Evolutionary conservation across 2,113 vertebrate species (phyloP).

Genomic region (Carassius carassius): DNA sequence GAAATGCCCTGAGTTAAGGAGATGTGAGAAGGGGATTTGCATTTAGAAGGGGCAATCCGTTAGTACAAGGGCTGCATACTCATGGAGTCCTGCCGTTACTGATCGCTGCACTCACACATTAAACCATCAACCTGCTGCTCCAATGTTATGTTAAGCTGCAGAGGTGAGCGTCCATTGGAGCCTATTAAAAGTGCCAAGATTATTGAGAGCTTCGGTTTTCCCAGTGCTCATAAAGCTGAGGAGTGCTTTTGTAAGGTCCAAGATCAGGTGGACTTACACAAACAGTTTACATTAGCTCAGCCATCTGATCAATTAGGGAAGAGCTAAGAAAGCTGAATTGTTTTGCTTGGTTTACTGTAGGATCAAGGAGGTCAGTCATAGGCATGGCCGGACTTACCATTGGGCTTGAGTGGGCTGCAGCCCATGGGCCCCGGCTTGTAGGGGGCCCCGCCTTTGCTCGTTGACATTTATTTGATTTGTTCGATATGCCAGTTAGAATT

Average conservation of each 20-base stretch:
- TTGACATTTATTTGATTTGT: too few relatives aligned
- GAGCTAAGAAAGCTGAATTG: not conserved
- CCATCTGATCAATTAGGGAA: slow-evolving; percentile 29
- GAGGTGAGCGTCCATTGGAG: slow-evolving; percentile 28
- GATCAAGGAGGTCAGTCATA: not conserved
- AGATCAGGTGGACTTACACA: slow-evolving; percentile 11
- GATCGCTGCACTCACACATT: slow-evolving; percentile 25
- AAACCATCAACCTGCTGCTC: slow-evolving; percentile 47
- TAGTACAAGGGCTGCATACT: slow-evolving; percentile 65
- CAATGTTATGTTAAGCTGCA: slow-evolving; percentile 32
- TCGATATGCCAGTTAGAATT: too few relatives aligned
- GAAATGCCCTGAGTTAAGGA: slow-evolving; percentile 58
- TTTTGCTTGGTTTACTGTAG: not conserved
- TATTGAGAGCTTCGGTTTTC: slow-evolving; percentile 25
- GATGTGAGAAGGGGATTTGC: slow-evolving; percentile 69
- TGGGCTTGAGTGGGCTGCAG: too few relatives aligned
- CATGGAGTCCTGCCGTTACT: slow-evolving; percentile 43
- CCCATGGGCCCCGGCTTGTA: too few relatives aligned
- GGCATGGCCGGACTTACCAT: too few relatives aligned
- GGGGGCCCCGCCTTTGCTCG: too few relatives aligned
- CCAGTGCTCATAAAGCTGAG: slow-evolving; percentile 5
- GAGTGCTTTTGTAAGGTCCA: slow-evolving; percentile 2
- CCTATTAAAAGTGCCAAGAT: slow-evolving; percentile 36
- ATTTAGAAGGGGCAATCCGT: slow-evolving; percentile 62
- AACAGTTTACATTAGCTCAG: slow-evolving; percentile 57